Percentiles rank a stretch among this genome's conserved stretches.
These are phyloP conservation scores for Prionchulus punctatus DNA, from an alignment of 2,888 invertebrate species.

Conservation along the genomic window DNA sequence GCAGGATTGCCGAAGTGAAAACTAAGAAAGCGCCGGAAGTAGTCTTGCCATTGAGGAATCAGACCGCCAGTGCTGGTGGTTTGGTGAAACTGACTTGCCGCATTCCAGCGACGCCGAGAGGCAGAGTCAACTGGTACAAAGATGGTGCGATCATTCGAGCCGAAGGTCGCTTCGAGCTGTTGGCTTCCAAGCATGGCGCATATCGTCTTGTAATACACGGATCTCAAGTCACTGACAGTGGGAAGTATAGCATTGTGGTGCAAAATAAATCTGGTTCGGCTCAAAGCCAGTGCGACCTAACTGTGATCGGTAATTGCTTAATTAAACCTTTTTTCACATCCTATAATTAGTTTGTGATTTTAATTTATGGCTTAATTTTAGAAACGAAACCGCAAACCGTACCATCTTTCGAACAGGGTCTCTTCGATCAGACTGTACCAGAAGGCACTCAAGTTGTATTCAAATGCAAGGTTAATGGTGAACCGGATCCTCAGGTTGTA, in stretches of 20 bases:
- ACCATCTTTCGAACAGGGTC: conserved; percentile 15
- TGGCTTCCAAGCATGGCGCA: conserved; percentile 6
- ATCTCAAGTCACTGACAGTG: conserved; percentile 15
- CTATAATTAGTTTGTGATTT: too few species aligned
- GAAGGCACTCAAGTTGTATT: conserved; percentile 27
- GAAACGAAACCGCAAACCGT: conserved; percentile 16
- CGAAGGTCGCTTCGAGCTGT: conserved; percentile 11
- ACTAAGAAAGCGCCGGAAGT: conserved; percentile 10
- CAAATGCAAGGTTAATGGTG: conserved; percentile 33
- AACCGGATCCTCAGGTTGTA: conserved; percentile 31
- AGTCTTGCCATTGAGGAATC: conserved; percentile 8
- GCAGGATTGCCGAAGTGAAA: too few species aligned
- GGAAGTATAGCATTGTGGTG: conserved; percentile 16
- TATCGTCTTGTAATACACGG: conserved; percentile 13
- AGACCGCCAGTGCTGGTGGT: conserved; percentile 9
- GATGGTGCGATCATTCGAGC: conserved; percentile 6
- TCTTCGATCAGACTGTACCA: conserved; percentile 16
- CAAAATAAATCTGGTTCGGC: conserved; percentile 8
- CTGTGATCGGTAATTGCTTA: conserved; percentile 10
- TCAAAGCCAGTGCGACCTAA: conserved; percentile 13
- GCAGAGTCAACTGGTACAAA: conserved; percentile 10
- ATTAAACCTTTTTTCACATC: too few species aligned
- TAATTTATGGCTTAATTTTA: too few species aligned
- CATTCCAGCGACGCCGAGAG: conserved; percentile 7
- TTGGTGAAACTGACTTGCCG: conserved; percentile 9